Evolutionary conservation across 2,797 vertebrate species (phyloP), one percentile per base, ranked within the genome.

Genomic region (Melanotaenia trifasciata): DNA sequence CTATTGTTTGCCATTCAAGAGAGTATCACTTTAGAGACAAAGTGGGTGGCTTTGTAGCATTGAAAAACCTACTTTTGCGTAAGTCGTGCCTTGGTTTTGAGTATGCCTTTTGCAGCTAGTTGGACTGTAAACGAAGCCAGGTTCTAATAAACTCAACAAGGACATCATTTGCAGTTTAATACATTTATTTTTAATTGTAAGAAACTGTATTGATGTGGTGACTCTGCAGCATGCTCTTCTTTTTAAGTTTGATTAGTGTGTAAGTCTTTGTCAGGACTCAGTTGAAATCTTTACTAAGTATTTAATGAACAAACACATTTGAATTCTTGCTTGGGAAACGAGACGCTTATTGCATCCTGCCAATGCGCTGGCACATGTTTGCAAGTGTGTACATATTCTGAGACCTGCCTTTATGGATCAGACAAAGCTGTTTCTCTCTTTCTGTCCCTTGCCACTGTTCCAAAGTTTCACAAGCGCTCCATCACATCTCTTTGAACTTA

Each of bases 401-500:
- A 61, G 68, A 76, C 75, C 77, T 78, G 63, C 67, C 57, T 62
- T 64, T 70, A 63, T 76, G 69, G 28, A 77, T 66, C 78, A 80
- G 63, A 67, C 24, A 3, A 59, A 54, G 61, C 50, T 9, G 70
- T 72, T 33, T 63, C 56, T 78, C 20, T 38, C 68, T 51, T 11
- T n/a, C 40, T 51, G 67, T 84, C 73, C 64, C 67, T 62, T 18
- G 43, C 72, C 72, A 68, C 77, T 79, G 64, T 79, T 76, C 57
- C 67, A 74, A 58, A 78, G 76, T 78, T 89, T 89, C 74, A 74
- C 72, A 81, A 78, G 58, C 69, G 77, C 84, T 88, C 81, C 69
- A 79, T 87, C 85, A 86, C 79, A 58, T 80, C 67, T 69, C 58
- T 43, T 36, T 85, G 84, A 88, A 86, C 88, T 81, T 63, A 32